Base-by-base conservation (phyloP, 2,888 invertebrate genomes). In the Pelosia muscerda region DNA sequence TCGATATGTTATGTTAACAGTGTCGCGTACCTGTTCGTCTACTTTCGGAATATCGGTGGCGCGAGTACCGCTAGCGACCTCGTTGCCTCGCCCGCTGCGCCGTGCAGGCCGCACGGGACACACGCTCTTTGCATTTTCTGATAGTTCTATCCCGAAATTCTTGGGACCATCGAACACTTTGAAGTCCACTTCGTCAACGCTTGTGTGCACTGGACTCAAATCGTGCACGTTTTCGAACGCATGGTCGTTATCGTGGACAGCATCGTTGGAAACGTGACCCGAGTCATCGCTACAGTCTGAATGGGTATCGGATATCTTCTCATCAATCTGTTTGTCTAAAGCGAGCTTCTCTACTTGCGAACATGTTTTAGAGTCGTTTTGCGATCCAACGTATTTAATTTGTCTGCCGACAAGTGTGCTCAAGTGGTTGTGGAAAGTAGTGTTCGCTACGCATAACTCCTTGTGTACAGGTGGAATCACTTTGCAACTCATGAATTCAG, bases 281-380 rank as follows among this genome's bases (percentile, higher is more conserved):
- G 97, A 97, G 92, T 97, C 97, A 82, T 97, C 97, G 69, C 97
- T 97, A 82, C 97, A 97, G 82, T 97, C 97, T 9, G 96, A 96
- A 76, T 95, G 95, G 77, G 96, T 95, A 88, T 96, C 95, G 71
- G 95, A 95, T 87, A 93, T 92, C 86, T 95, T 95, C 81, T 95
- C 95, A 62, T 94, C 93, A 61, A 85, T 81, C 75, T 92, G 92
- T 87, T 95, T 95, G 74, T 89, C 89, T 77, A 91, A 78, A 69
- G 86, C 80, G 68, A 91, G 86, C 86, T 93, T 94, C 68, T 90
- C 91, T 68, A 83, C 82, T 76, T 92, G 93, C 59, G 90, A 87
- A 81, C 88, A 94, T 71, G 89, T 89, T 84, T 92, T 92, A n/a
- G 86, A 81, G 76, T 95, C 95, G 71, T 93, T 87, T 70, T 88